Percentiles rank a stretch among this genome's conserved stretches.
phyloP scores from a whole-genome alignment of 1,140 invertebrate species.

The Paraescarpia echinospica region DNA sequence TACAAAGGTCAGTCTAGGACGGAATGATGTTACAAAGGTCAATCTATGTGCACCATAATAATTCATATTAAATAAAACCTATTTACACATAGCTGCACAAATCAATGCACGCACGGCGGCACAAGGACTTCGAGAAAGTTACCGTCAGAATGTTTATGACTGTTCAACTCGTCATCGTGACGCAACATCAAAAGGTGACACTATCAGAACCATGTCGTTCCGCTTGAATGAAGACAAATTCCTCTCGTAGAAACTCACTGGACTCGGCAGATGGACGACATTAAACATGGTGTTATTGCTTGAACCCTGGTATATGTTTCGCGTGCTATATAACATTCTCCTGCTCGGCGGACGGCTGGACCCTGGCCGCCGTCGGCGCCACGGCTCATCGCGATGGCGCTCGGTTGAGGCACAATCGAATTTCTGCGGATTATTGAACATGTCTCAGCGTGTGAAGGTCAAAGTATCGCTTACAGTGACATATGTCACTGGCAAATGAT shows the following conservation, averaged over 20 bases:
- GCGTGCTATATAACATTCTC: too few species aligned
- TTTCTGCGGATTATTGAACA: not conserved
- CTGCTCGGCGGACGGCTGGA: too few species aligned
- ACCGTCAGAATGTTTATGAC: not conserved
- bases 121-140: not conserved
- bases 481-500: not conserved
- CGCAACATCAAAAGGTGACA: not conserved
- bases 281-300: not conserved
- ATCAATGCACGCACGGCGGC: not conserved
- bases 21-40: too few species aligned
- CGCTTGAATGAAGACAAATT: not conserved
- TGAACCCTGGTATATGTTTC: not conserved
- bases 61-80: not conserved
- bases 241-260: not conserved
- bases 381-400: not conserved
- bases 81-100: not conserved
- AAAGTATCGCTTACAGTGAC: not conserved
- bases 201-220: not conserved
- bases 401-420: not conserved
- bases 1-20: too few species aligned
- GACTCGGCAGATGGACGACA: not conserved
- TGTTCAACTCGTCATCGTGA: not conserved
- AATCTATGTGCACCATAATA: too few species aligned
- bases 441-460: not conserved
- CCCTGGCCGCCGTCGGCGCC: too few species aligned